Base-by-base conservation (phyloP, 1,140 invertebrate genomes). In the Drosophila pectinifera region DNA sequence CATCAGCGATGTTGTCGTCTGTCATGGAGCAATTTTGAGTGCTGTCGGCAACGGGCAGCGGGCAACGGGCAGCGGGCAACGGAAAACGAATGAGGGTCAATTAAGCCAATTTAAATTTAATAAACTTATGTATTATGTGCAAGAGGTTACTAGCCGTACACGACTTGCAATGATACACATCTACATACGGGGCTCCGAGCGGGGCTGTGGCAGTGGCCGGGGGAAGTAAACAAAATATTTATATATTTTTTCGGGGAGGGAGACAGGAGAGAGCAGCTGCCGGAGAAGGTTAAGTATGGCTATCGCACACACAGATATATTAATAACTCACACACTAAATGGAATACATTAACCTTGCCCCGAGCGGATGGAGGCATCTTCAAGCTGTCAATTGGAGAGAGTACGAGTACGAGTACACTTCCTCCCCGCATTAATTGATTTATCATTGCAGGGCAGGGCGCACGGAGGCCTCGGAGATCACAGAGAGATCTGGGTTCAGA, bases 21-120 rank as follows among this genome's bases (percentile, higher is more conserved):
- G 73, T 61, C 57, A 57, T 57, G 78, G 65, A 81, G 58, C 69
- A 73, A 73, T 56, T 75, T 58, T 67, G 39, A 54, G 39, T 62
- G 62, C 62, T 79, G 59, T 48, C 67, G 77, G 84, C 79, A 43
- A 79, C 65, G 65, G 76, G 74, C 75, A 72, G 4, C 34, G 73
- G 43, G 34, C 78, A 64, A 2, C 51, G 51, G 53, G 54, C 57
- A 75, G 18, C 39, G 75, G 64, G 78, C 80, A 86, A 81, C 81
- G 80, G 85, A 89, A 89, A 84, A 90, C 81, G 85, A 89, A 84
- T 88, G 88, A 88, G 89, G 89, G 89, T 91, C 89, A 91, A 91
- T 91, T 91, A 91, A 91, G 89, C 85, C 89, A 91, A 91, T 91
- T 91, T 91, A 91, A 91, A 91, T 91, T 91, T 91, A 91, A 91